Base-by-base conservation (phyloP, 2,888 invertebrate genomes). In the Epinotia nisella region DNA sequence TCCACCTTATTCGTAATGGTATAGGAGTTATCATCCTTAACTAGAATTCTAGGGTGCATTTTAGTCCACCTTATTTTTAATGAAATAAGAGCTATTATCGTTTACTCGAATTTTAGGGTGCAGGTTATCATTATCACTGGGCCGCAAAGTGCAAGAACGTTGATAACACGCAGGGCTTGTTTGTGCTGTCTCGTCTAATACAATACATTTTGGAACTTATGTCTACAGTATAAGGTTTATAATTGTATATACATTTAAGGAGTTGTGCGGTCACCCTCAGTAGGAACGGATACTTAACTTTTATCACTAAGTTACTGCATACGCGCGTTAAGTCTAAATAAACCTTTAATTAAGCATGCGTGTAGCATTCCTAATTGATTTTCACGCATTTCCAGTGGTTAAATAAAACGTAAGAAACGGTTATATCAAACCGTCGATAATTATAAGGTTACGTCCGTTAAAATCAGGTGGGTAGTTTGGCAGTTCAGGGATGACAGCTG, bases 81-180 rank as follows among this genome's bases (percentile, higher is more conserved):
- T 13, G 4, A 0, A 66, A 4, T 24, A 66, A 41, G 10, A 15
- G 9, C 19, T 39, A 39, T 35, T 39, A 55, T 53, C 39, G 19
- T 0, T 21, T 35, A 29, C 49, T 13, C 29, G n/a, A n/a, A 41
- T 13, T 5, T 13, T 5, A 13, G 11, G 29, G 39, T 56, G 66
- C 66, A 56, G n/a, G n/a, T 56, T 15, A 19, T 45, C 11, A 15
- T 60, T 72, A 72, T 72, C 71, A 53, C 19, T 51, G 17, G n/a
- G 49, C 13, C 35, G 55, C 55, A 21, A 53, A 71, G 67, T 55
- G 15, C 61, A 56, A 60, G 21, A 60, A 41, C 21, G 7, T 21
- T 9, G 56, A 59, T 66, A 66, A 66, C 41, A 21, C 29, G n/a
- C 53, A 53, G n/a, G n/a, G 65, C 15, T 39, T 66, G 41, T 66